Conservation (phyloP, 2,113 vertebrate species). For the Burhinus bistriatus region DNA sequence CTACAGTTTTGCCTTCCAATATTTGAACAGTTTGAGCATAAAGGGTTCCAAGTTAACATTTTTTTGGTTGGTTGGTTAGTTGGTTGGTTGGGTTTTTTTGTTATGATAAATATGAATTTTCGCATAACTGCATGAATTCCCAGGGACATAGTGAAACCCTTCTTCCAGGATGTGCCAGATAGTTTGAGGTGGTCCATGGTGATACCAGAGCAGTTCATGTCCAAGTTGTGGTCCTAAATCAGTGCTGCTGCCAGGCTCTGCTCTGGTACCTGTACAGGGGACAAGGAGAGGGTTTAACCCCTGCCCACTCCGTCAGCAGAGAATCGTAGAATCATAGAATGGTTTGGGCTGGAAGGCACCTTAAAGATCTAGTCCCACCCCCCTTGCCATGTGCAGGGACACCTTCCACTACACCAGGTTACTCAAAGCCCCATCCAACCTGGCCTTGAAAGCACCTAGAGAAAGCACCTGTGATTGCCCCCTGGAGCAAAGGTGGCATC, state of each 20-base stretch:
- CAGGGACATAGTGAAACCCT: no score
- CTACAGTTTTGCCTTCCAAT: background rate
- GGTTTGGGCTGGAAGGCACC: background rate
- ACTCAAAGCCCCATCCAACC: background rate
- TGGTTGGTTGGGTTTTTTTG: accelerated
- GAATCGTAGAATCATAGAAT: background rate
- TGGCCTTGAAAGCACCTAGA: background rate
- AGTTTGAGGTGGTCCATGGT: background rate
- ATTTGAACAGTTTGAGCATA: background rate
- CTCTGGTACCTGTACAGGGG: background rate
- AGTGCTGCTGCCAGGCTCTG: background rate
- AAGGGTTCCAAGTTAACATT: background rate
- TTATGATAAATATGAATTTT: background rate
- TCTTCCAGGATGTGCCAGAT: background rate
- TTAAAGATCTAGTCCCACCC: background rate
- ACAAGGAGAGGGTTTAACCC: background rate
- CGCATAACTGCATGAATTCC: background rate
- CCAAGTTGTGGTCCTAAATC: background rate
- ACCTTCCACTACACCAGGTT: background rate
- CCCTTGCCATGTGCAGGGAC: background rate
- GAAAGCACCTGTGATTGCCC: background rate
- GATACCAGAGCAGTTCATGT: background rate
- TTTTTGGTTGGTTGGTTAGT: background rate
- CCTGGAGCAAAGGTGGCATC: background rate
- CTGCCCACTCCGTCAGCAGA: background rate